A percentile compares a stretch with the other conserved stretches of the same genome.
phyloP scores from a whole-genome alignment of 35 echinoderm and acorn worm species.

The Eucidaris tribuloides region DNA sequence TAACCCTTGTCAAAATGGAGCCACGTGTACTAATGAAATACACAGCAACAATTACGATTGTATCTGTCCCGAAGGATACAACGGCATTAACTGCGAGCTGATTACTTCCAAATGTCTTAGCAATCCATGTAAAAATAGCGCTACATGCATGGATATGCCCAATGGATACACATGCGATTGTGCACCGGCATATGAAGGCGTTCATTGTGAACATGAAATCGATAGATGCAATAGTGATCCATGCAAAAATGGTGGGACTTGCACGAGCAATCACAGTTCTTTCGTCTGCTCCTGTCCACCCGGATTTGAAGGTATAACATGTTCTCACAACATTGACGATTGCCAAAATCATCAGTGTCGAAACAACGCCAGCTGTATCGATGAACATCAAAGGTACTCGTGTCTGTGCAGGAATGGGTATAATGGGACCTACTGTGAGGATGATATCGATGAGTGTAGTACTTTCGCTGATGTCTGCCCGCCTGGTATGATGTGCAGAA shows the following conservation, averaged over 20 bases:
- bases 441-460: neutral
- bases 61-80: constrained; percentile 23
- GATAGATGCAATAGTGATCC: constrained; percentile 24
- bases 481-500: neutral
- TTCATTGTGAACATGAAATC: constrained; percentile 53
- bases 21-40: constrained; percentile 40
- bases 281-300: neutral
- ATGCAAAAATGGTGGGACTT: constrained; percentile 47
- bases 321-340: neutral
- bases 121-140: constrained; percentile 70
- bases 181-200: constrained; percentile 30
- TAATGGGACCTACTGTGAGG: neutral
- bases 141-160: constrained; percentile 33
- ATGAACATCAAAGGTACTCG: neutral
- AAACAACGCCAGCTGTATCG: neutral
- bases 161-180: constrained; percentile 70
- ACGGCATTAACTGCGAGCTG: constrained; percentile 47
- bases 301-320: constrained; percentile 21
- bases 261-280: constrained; percentile 1
- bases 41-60: constrained; percentile 27
- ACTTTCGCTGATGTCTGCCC: neutral
- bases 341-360: neutral
- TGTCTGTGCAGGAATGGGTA: neutral
- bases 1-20: constrained; percentile 54
- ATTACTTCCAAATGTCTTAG: constrained; percentile 41